These are phyloP conservation scores for Anabacerthia variegaticeps DNA, from an alignment of 2,797 vertebrate species.

Conservation along the genomic window DNA sequence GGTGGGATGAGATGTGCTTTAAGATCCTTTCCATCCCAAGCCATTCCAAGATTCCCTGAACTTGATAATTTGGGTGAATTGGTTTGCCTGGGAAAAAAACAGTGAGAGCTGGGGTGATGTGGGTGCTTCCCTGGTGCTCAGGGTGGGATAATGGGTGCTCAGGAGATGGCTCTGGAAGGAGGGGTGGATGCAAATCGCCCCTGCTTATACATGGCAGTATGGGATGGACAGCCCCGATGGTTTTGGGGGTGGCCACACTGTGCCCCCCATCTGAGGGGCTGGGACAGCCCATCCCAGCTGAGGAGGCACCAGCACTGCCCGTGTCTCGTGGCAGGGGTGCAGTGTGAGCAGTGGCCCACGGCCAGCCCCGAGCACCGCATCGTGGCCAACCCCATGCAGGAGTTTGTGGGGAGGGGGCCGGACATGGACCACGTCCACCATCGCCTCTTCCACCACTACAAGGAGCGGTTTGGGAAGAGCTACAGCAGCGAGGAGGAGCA, in stretches of 20 bases:
- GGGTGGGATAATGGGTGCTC: neutral
- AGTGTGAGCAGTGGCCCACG: neutral
- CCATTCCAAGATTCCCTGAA: neutral
- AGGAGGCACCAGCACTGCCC: rapidly evolving
- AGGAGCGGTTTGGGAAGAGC: conserved; percentile 73
- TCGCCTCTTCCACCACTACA: conserved; percentile 76
- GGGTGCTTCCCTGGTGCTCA: neutral
- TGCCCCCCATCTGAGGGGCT: no score
- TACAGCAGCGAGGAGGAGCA: conserved; percentile 76
- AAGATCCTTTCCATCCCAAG: neutral
- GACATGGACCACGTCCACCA: conserved; percentile 70
- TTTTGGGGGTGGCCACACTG: neutral
- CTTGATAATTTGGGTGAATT: neutral
- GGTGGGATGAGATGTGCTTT: no score
- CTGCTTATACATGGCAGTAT: rapidly evolving
- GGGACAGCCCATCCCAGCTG: rapidly evolving
- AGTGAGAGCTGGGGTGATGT: neutral
- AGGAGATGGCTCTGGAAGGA: neutral
- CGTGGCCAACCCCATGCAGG: conserved; percentile 84
- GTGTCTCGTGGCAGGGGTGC: neutral
- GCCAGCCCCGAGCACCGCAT: conserved; percentile 72
- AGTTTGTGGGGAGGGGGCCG: conserved; percentile 72
- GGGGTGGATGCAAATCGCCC: no score
- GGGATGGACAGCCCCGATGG: neutral
- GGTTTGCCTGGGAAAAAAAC: neutral